Evolutionary conservation across 37 sponge, comb jelly and placozoan genomes (phyloP).

Genomic region (Spongia lamella): DNA sequence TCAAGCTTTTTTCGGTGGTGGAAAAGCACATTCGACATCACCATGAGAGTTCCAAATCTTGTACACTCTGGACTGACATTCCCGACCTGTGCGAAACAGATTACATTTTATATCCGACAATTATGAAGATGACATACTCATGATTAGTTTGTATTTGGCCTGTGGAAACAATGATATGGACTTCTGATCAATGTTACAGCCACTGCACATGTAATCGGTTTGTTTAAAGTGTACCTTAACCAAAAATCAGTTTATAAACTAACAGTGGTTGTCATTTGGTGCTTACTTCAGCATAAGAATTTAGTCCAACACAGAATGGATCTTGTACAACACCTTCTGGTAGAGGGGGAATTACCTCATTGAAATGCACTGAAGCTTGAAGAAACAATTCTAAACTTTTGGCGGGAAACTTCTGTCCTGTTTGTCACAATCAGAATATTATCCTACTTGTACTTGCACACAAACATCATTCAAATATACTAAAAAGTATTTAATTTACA

Average conservation of each 20-base stretch:
- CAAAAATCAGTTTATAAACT: neutral
- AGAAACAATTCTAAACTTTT: constrained; percentile 75
- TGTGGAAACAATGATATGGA: constrained; percentile 76
- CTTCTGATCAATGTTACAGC: constrained; percentile 70
- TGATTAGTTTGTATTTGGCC: constrained; percentile 57
- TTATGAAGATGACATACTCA: too few relatives aligned
- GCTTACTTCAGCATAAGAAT: constrained; percentile 78
- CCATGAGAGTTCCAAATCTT: constrained; percentile 94
- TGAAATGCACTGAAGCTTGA: constrained; percentile 77
- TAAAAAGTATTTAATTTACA: too few relatives aligned
- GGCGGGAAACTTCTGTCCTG: constrained; percentile 85
- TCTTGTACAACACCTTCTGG: constrained; percentile 15
- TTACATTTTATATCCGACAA: neutral
- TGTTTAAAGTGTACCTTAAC: constrained; percentile 72
- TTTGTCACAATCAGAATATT: neutral
- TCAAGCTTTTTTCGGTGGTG: constrained; percentile 20
- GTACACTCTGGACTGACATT: constrained; percentile 39
- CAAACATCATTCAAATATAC: too few relatives aligned
- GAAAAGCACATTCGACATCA: constrained; percentile 58
- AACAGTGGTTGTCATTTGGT: neutral
- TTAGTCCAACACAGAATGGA: constrained; percentile 76
- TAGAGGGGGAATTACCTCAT: constrained; percentile 14
- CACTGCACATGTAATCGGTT: constrained; percentile 71
- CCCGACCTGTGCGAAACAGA: constrained; percentile 27
- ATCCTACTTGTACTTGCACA: neutral